Base-by-base conservation (phyloP, 2,888 invertebrate genomes). In the Nomada hirtipes region DNA sequence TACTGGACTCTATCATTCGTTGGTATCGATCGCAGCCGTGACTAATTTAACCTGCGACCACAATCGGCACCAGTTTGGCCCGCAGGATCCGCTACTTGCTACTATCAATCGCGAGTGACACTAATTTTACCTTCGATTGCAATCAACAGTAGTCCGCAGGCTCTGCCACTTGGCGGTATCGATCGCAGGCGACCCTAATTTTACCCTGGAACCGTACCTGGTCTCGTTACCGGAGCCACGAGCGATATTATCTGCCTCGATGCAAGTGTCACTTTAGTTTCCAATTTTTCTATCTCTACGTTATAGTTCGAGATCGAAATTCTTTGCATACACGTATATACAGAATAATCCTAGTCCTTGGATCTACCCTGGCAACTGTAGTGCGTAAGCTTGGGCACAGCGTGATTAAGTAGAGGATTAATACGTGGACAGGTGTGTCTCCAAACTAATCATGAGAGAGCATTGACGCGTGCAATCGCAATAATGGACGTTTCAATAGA, bases 91-190 rank as follows among this genome's bases (percentile, higher is more conserved):
- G 47, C 55, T 47, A 36, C 61, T 72, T 23, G 50, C 47, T 26
- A 20, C 60, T 78, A 78, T 78, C 77, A 75, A 75, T 75, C 76
- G 61, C 75, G 47, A 68, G 75, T 78, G 77, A 74, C 77, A 65
- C 77, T 77, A 75, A 75, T 67, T 78, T 78, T 55, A 67, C 77
- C 50, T 78, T 68, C 75, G 75, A 78, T 68, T 36, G 77, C 67
- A 68, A 75, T 75, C 67, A 78, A 78, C 67, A 18, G 60, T 42
- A 61, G 52, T 75, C 53, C 76, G 47, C 47, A 42, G 53, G 53
- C 55, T 55, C 65, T 68, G 74, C 68, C 68, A 74, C 42, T 74
- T 59, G 55, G 15, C 3, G n/a, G 74, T 60, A 74, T 74, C 74
- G 74, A 74, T 76, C 76, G 60, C 29, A 44, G 52, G 44, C 53